Evolutionary conservation across 2,888 invertebrate genomes (phyloP).

Genomic region (Drosophila diplacantha): DNA sequence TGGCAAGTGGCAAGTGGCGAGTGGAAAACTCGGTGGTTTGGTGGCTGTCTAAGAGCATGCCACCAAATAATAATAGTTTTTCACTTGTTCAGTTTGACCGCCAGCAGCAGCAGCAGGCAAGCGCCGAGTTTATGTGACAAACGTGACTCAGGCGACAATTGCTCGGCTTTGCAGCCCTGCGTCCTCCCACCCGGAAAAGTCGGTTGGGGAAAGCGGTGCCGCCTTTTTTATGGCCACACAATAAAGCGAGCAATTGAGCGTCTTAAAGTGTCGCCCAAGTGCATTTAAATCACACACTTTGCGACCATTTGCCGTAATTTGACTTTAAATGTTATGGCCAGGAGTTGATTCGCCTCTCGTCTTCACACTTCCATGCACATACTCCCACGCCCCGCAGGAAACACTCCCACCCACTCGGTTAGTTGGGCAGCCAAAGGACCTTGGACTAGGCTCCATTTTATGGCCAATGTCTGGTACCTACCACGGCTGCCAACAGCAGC

Average conservation of each 20-base stretch:
- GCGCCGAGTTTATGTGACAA: slow-evolving; percentile 70
- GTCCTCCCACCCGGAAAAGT: slow-evolving; percentile 8
- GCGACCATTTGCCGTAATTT: slow-evolving; percentile 74
- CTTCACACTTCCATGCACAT: slow-evolving; percentile 4
- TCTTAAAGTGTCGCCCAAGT: slow-evolving; percentile 73
- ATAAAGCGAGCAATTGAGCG: slow-evolving; percentile 74
- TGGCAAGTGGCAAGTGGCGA: slow-evolving; percentile 21
- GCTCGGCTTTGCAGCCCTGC: slow-evolving; percentile 56
- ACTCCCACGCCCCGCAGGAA: neutral
- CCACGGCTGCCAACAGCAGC: slow-evolving; percentile 37
- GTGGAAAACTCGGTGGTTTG: slow-evolving; percentile 21
- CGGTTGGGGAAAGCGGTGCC: slow-evolving; percentile 16
- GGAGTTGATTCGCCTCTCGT: slow-evolving; percentile 36
- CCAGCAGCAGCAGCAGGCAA: slow-evolving; percentile 54
- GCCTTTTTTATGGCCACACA: slow-evolving; percentile 68
- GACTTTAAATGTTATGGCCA: slow-evolving; percentile 72
- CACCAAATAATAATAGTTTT: slow-evolving; percentile 72
- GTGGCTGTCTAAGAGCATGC: slow-evolving; percentile 40
- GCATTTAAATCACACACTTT: slow-evolving; percentile 76
- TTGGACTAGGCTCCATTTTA: slow-evolving; percentile 53
- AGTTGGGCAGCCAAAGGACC: slow-evolving; percentile 55
- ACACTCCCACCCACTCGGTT: slow-evolving; percentile 3
- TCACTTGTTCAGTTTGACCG: slow-evolving; percentile 71
- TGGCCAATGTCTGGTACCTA: slow-evolving; percentile 65
- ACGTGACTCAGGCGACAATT: slow-evolving; percentile 74